Percentiles rank a stretch among this genome's conserved stretches.
Evolutionary conservation across 2,888 invertebrate species (phyloP).

Genomic region (Entomobrya proxima): DNA sequence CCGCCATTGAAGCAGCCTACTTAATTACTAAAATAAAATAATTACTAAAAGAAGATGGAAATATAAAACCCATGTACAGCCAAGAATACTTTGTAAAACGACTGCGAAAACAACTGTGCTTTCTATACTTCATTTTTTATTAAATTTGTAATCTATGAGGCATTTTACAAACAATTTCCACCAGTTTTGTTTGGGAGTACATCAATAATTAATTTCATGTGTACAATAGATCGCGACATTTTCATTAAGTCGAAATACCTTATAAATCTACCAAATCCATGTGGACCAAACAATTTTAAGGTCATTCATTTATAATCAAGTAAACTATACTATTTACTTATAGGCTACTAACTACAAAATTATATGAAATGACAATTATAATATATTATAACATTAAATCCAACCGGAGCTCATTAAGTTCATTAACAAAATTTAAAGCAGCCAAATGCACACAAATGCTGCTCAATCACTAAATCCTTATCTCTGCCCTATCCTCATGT

Average conservation of each 20-base stretch:
- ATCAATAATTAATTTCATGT: not conserved
- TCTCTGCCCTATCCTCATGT: too few species aligned
- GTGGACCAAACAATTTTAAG: conserved; percentile 45
- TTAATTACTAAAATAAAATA: conserved; percentile 18
- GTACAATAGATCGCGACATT: not conserved
- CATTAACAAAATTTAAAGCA: too few species aligned
- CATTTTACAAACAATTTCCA: too few species aligned
- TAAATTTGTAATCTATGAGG: not conserved
- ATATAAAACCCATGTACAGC: not conserved
- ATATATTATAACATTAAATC: too few species aligned
- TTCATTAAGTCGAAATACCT: not conserved
- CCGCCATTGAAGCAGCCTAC: conserved; percentile 39
- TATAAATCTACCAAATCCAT: not conserved
- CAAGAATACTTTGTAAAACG: conserved; percentile 23
- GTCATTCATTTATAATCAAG: conserved; percentile 31
- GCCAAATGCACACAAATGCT: too few species aligned
- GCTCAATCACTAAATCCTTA: too few species aligned
- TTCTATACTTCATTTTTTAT: conserved; percentile 23
- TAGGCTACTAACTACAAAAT: too few species aligned
- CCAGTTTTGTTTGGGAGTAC: not conserved
- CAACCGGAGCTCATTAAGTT: too few species aligned
- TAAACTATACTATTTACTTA: not conserved
- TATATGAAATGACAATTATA: too few species aligned
- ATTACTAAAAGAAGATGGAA: not conserved
- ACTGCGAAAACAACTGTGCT: conserved; percentile 54